Evolutionary conservation across 2,888 invertebrate species (phyloP), one percentile per base, ranked within the genome.

Genomic region (Phyllotreta cruciferae): DNA sequence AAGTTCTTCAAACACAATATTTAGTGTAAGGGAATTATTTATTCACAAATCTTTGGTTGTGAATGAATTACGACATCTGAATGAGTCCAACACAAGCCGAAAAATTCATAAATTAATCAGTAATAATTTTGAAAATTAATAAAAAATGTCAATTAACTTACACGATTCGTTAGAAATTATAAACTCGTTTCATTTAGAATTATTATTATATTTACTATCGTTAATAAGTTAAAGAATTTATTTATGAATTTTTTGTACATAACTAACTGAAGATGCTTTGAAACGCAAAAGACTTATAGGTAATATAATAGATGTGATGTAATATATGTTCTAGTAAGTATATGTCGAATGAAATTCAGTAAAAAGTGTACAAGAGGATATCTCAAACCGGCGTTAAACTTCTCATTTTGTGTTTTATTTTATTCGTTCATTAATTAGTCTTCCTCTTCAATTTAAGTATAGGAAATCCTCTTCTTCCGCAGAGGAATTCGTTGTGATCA

Each of bases 251-350:
- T 60, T 52, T 44, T 36, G 50, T 35, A 14, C 3, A 56, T 13
- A 57, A 50, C 11, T 50, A 57, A 57, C 38, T 50, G 41, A 49
- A n/a, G 57, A 42, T 60, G 44, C 44, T 41, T 49, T 52, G 52
- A 60, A 52, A 60, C 52, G 36, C 49, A 52, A 49, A 52, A 60
- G 58, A 58, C 52, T 58, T 52, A 58, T 58, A 52, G 52, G 11
- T 52, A 58, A 58, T 49, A 41, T 39, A 49, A 58, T 60, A 44
- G 58, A 52, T 44, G 58, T 52, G 58, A 60, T 60, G 58, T 52
- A 41, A 52, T 52, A 52, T 52, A 60, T 60, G 60, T 60, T 52
- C 50, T 60, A 60, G 42, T 13, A 60, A 42, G 58, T 58, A 36
- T 10, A 50, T 11, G 42, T 38, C 24, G 37, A 58, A 36, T 52